Conservation (phyloP, 2,113 vertebrate genomes). For the Phalacrocorax pelagicus region DNA sequence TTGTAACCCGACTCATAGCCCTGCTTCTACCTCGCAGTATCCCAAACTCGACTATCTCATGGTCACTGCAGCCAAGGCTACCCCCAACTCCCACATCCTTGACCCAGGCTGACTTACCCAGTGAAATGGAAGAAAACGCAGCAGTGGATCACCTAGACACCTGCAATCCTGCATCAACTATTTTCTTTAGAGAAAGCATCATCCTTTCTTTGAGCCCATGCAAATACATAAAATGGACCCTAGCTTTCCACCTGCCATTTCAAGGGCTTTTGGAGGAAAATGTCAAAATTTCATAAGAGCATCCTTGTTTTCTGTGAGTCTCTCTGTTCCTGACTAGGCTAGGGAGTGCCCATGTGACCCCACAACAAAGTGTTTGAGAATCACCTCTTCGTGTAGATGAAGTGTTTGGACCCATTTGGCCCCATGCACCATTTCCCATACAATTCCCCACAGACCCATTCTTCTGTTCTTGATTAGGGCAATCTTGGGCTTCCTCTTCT, state of each 20-base stretch:
- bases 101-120: background rate
- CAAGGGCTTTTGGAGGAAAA: background rate
- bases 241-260: background rate
- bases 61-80: too few relatives aligned
- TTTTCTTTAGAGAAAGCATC: background rate
- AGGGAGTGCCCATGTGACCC: background rate
- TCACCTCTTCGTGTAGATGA: background rate
- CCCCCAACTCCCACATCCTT: background rate
- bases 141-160: background rate
- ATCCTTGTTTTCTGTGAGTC: background rate
- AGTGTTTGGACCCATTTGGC: background rate
- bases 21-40: too few relatives aligned
- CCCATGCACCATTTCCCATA: rapidly evolving
- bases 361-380: background rate
- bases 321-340: background rate
- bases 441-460: background rate
- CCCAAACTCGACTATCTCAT: too few relatives aligned
- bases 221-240: background rate
- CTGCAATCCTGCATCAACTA: background rate
- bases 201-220: background rate
- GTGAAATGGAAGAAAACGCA: background rate
- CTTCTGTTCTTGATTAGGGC: background rate
- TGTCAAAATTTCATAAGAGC: rapidly evolving
- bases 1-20: too few relatives aligned
- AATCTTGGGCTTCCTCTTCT: background rate